These are phyloP conservation scores for Procapra przewalskii DNA, from an alignment of 2,113 vertebrate species.

Conservation along the genomic window DNA sequence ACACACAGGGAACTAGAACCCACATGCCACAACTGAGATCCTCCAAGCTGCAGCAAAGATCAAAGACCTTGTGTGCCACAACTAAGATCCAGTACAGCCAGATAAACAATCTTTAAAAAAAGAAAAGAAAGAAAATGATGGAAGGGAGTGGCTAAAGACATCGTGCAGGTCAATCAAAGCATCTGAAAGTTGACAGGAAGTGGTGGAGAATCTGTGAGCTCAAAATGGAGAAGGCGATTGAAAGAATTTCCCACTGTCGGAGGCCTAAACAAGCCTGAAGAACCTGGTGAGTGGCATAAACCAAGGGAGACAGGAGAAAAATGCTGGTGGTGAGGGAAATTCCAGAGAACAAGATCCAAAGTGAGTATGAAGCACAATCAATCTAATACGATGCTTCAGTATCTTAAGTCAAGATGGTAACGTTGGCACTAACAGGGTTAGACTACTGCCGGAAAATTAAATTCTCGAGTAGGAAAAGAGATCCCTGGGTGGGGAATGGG, in stretches of 20 bases:
- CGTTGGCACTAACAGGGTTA: neutral
- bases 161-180: neutral
- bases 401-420: neutral
- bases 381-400: neutral
- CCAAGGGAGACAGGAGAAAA: neutral
- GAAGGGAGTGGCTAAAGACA: neutral
- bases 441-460: neutral
- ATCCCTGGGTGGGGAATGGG: neutral
- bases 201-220: neutral
- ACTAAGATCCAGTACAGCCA: neutral
- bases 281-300: neutral
- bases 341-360: neutral
- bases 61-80: neutral
- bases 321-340: neutral
- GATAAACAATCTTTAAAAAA: neutral
- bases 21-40: neutral
- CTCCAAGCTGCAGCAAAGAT: neutral
- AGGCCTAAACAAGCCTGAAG: neutral
- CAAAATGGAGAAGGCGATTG: neutral
- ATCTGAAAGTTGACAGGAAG: neutral
- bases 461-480: neutral
- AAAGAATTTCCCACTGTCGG: neutral
- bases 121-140: neutral
- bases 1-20: neutral
- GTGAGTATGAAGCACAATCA: neutral